Percentiles rank a stretch among this genome's conserved stretches.
These are phyloP conservation scores for Ciona savignyi DNA, from an alignment of 23 tunicate genomes.

Conservation along the genomic window DNA sequence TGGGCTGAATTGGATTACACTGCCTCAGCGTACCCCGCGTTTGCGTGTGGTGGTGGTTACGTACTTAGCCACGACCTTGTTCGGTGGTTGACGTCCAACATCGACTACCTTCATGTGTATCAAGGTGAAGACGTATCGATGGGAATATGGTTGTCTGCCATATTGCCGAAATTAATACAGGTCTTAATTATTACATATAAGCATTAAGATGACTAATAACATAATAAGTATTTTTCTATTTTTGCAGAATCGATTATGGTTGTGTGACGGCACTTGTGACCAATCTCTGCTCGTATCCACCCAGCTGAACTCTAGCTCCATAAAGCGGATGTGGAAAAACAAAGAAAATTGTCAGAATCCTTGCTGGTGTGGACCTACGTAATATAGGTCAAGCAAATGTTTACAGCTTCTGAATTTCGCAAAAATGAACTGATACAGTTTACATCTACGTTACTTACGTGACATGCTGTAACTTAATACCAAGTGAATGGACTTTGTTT, in stretches of 20 bases:
- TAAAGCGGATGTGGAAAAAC: slow-evolving; percentile 16
- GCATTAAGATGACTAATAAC: neutral
- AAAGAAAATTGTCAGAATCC: slow-evolving; percentile 11
- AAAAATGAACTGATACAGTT: too few relatives aligned
- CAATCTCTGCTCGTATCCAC: slow-evolving; percentile 10
- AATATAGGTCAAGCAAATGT: too few relatives aligned
- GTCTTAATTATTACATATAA: neutral
- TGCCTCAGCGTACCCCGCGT: slow-evolving; percentile 11
- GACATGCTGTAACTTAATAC: too few relatives aligned
- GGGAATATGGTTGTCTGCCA: slow-evolving; percentile 31
- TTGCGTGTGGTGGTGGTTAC: slow-evolving; percentile 28
- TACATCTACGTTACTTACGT: too few relatives aligned
- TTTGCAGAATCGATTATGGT: slow-evolving; percentile 7
- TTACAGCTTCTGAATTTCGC: too few relatives aligned
- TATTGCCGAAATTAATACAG: slow-evolving; percentile 1
- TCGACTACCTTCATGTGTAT: neutral
- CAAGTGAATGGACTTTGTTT: too few relatives aligned
- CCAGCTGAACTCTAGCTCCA: slow-evolving; percentile 3
- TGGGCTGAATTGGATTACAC: slow-evolving; percentile 30
- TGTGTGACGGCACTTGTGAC: slow-evolving; percentile 11
- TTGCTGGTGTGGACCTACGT: neutral
- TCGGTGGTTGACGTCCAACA: slow-evolving; percentile 4
- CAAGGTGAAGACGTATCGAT: slow-evolving; percentile 49
- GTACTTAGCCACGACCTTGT: slow-evolving; percentile 10
- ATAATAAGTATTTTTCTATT: neutral